Percentiles rank a stretch among this genome's conserved stretches.
phyloP scores from a whole-genome alignment of 1,140 invertebrate species.

The Hestina assimilis region DNA sequence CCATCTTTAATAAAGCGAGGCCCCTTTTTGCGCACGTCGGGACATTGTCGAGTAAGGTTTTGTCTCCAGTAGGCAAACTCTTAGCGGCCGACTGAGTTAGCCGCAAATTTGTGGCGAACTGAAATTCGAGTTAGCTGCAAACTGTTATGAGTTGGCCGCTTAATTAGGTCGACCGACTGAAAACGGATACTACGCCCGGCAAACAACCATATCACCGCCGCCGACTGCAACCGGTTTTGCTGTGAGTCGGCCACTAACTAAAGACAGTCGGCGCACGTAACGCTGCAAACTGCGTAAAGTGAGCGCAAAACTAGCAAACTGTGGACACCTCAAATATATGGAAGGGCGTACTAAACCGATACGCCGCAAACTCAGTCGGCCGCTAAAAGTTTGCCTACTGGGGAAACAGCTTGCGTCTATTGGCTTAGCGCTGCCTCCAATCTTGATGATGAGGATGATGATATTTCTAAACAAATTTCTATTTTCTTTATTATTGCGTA shows the following conservation, averaged over 20 bases:
- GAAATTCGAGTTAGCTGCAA: slow-evolving; percentile 22
- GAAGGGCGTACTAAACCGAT: slow-evolving; percentile 15
- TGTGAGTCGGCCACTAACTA: slow-evolving; percentile 14
- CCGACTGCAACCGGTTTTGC: slow-evolving; percentile 23
- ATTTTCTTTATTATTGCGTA: no score
- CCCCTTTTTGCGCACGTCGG: no score
- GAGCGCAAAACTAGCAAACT: no score
- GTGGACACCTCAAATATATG: slow-evolving; percentile 21
- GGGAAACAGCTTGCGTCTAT: slow-evolving; percentile 16
- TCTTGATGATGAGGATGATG: no score
- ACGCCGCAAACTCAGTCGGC: slow-evolving; percentile 17
- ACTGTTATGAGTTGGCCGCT: slow-evolving; percentile 22
- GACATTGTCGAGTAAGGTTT: no score
- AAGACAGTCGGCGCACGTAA: slow-evolving; percentile 21
- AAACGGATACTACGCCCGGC: slow-evolving; percentile 11
- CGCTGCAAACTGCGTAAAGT: slow-evolving; percentile 22
- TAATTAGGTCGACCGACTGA: slow-evolving; percentile 19
- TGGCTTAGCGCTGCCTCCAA: no score
- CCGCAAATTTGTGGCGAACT: slow-evolving; percentile 20
- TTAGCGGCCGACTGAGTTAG: slow-evolving; percentile 18
- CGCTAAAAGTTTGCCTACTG: slow-evolving; percentile 17
- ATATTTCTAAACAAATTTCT: no score
- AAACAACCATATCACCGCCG: slow-evolving; percentile 19
- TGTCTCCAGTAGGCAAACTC: slow-evolving; percentile 16
- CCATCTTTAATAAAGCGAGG: no score